Base-by-base conservation (phyloP, 2,797 vertebrate genomes). In the Esox masquinongy region DNA sequence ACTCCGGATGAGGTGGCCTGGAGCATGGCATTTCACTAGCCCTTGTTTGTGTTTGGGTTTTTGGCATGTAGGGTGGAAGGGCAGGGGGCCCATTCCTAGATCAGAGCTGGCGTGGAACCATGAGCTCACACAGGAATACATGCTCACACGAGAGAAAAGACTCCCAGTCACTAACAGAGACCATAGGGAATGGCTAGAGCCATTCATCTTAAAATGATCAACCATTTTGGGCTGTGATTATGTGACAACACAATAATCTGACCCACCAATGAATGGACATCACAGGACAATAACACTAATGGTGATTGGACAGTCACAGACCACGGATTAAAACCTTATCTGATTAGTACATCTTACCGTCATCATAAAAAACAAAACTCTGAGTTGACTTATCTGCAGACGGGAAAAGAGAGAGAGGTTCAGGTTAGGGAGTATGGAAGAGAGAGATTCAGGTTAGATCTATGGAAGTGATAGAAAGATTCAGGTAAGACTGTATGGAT, bases 331-430 rank as follows among this genome's bases (percentile, higher is more conserved):
- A 88, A 80, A 86, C 87, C 86, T 84, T 81, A 87, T 86, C 88
- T 89, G 90, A 90, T 91, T 89, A 91, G 83, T 89, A 88, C 77
- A 84, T 86, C 94, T 94, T 95, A 95, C 94, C 94, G 88, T 95
- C 92, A 82, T 94, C 93, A 94, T 90, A 94, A 92, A 94, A 94
- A 94, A 93, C 90, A 90, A 94, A 95, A 93, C 88, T 94, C 84
- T 93, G 89, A 89, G 92, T 47, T 47, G 43, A 94, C 82, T 90
- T 92, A 90, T 94, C 94, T 95, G 94, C 90, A 79, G 77, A 80
- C 90, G 84, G 69, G 82, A 85, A 87, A 51, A 82, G 80, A 86
- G 72, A 86, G 74, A 80, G 70, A 82, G 61, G 11, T 47, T 47
- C 9, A 47, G 43, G 43, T 47, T 47, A 47, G 43, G 12, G 2